Conservation (phyloP, 2,888 invertebrate species). For the Ophraella communa region DNA sequence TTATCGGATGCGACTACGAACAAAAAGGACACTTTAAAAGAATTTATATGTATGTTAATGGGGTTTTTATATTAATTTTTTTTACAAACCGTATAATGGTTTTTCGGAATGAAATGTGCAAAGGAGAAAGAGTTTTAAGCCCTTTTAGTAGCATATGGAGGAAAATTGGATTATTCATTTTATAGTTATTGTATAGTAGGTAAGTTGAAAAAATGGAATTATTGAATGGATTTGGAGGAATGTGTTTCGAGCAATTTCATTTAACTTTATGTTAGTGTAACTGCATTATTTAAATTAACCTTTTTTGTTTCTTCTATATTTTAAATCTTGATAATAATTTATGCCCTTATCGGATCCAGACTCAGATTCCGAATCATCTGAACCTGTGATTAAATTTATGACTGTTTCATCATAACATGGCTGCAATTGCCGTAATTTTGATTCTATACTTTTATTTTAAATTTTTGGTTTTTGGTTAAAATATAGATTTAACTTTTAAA, state of each 20-base stretch:
- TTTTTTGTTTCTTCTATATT: neutral
- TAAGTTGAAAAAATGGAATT: neutral
- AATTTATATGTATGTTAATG: conserved; percentile 12
- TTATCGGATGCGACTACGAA: conserved; percentile 13
- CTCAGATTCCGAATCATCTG: no score
- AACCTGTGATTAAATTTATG: no score
- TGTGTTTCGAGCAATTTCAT: no score
- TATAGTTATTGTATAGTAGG: neutral
- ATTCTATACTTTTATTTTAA: no score
- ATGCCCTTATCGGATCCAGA: no score
- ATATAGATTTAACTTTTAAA: no score
- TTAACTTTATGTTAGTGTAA: no score
- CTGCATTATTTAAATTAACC: neutral
- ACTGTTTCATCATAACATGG: no score
- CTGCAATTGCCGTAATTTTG: no score
- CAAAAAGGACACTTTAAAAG: conserved; percentile 15
- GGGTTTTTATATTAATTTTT: conserved; percentile 11
- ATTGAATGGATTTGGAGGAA: neutral
- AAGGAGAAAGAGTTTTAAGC: neutral
- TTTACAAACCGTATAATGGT: neutral
- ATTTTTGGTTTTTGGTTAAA: no score
- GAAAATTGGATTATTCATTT: neutral
- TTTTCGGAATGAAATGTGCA: neutral
- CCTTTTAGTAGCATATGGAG: neutral
- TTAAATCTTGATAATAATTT: no score